phyloP scores from a whole-genome alignment of 2,113 vertebrate species.

The Pseudopodoces humilis region DNA sequence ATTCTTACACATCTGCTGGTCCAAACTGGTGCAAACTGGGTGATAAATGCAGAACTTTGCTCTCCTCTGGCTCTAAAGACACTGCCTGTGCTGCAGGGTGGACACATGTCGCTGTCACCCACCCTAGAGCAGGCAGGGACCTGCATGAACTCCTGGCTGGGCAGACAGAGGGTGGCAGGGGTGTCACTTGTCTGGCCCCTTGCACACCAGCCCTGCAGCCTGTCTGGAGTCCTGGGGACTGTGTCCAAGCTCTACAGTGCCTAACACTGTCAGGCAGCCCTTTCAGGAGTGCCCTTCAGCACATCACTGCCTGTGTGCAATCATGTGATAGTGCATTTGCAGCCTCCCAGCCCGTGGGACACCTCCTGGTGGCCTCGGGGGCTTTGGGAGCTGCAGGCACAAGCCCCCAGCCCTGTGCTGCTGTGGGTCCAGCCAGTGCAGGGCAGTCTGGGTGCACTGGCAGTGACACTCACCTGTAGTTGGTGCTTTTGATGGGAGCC shows the following conservation, averaged over 20 bases:
- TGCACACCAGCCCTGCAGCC: not conserved
- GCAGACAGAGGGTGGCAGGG: not conserved
- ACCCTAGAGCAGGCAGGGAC: not conserved
- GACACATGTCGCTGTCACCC: not conserved
- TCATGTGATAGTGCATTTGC: fast-evolving
- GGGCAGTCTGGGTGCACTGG: fast-evolving
- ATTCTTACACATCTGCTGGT: not conserved
- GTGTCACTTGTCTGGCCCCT: not conserved
- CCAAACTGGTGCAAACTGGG: not conserved
- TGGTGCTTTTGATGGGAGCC: constrained; percentile 93
- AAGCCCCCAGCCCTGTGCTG: not conserved
- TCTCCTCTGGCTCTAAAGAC: not conserved
- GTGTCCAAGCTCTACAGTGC: not conserved
- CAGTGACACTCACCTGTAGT: constrained; percentile 87
- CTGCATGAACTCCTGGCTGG: fast-evolving
- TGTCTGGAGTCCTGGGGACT: not conserved
- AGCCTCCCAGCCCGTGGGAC: fast-evolving
- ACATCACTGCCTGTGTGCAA: not conserved
- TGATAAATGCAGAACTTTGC: not conserved
- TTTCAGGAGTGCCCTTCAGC: not conserved
- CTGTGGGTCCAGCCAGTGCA: fast-evolving
- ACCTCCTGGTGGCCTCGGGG: fast-evolving
- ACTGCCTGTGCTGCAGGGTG: not conserved
- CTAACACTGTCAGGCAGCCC: not conserved
- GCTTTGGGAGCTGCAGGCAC: not conserved